Conservation (phyloP, 2,888 invertebrate species). For the Conchocele bisecta region DNA sequence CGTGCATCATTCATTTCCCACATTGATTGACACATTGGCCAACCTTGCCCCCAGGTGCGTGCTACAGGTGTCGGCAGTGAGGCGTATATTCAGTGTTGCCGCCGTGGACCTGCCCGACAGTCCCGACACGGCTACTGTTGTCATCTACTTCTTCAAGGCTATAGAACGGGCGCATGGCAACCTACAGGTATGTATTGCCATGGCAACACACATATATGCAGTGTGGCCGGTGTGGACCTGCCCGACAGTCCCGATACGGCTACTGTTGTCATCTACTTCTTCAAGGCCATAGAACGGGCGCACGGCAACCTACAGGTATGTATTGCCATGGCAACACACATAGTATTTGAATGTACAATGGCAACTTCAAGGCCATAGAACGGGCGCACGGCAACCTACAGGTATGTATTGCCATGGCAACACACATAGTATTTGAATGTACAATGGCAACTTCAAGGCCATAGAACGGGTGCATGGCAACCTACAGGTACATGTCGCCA, state of each 20-base stretch:
- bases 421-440: background rate
- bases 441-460: slow-evolving; percentile 21
- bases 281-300: slow-evolving; percentile 54
- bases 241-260: slow-evolving; percentile 8
- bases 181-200: slow-evolving; percentile 35
- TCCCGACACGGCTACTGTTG: background rate
- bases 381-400: slow-evolving; percentile 46
- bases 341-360: background rate
- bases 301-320: slow-evolving; percentile 53
- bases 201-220: background rate
- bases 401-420: slow-evolving; percentile 17
- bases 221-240: no score
- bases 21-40: no score
- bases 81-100: slow-evolving; percentile 29
- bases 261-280: slow-evolving; percentile 50
- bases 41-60: slow-evolving; percentile 43
- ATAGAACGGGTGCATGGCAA: slow-evolving; percentile 49
- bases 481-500: slow-evolving; percentile 34
- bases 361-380: slow-evolving; percentile 41
- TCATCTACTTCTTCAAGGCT: slow-evolving; percentile 56
- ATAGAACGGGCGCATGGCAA: slow-evolving; percentile 49
- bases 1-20: no score
- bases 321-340: background rate
- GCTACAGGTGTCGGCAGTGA: slow-evolving; percentile 45
- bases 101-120: slow-evolving; percentile 9